These are phyloP conservation scores for Scatophagus argus DNA, from an alignment of 2,113 vertebrate species.

Conservation along the genomic window DNA sequence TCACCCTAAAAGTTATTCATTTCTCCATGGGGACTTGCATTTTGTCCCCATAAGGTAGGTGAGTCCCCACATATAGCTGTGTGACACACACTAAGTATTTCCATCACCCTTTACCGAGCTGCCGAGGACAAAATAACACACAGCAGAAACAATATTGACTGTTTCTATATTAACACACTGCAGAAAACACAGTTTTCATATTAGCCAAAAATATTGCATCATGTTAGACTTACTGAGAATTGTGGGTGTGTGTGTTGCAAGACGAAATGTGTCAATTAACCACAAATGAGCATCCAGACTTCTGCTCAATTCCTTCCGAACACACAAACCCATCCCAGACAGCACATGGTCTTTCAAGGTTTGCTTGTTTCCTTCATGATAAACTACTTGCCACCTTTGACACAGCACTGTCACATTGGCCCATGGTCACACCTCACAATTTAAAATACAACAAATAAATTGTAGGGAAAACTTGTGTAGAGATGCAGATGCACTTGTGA, in stretches of 20 bases:
- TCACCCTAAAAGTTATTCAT: too few relatives aligned
- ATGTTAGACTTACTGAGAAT: neutral
- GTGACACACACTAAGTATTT: conserved; percentile 21
- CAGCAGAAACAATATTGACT: too few relatives aligned
- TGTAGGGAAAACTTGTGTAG: neutral
- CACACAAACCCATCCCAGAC: neutral
- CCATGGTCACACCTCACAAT: neutral
- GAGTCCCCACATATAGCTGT: too few relatives aligned
- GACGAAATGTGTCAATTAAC: neutral
- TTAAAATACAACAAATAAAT: neutral
- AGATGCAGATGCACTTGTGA: neutral
- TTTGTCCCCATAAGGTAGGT: too few relatives aligned
- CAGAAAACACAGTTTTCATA: neutral
- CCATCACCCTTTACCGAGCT: neutral
- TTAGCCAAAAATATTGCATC: neutral
- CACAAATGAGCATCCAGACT: neutral
- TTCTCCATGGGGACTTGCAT: too few relatives aligned
- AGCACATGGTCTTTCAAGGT: neutral
- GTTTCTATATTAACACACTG: neutral
- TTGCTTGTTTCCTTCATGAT: neutral
- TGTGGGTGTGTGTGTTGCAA: neutral
- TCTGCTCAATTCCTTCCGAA: conserved; percentile 15
- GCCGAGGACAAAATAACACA: neutral
- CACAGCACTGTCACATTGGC: neutral
- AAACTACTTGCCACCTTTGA: too few relatives aligned